These are phyloP conservation scores for Neosilurus hyrtlii DNA, from an alignment of 2,797 vertebrate genomes.

Conservation along the genomic window DNA sequence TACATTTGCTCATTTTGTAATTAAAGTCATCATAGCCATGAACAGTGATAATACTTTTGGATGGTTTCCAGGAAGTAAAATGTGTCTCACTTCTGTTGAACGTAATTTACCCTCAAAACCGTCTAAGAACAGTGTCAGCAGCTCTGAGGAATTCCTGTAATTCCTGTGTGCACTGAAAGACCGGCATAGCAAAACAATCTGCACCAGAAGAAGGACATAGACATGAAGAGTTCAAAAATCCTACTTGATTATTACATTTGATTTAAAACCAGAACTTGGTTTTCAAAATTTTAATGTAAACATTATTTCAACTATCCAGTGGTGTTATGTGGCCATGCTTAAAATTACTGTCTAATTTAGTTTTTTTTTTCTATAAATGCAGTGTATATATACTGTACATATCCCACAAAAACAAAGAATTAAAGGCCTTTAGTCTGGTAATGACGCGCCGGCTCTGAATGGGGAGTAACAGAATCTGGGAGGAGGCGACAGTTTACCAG, in stretches of 20 bases:
- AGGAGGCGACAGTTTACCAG: slow-evolving; percentile 17
- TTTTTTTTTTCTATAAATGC: not conserved
- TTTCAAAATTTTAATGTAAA: not conserved
- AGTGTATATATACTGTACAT: not conserved
- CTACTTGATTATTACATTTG: not conserved
- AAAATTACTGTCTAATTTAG: not conserved
- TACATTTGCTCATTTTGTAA: not conserved
- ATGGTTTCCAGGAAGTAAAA: not conserved
- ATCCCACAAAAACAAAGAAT: slow-evolving; percentile 45
- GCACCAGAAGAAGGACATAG: not conserved
- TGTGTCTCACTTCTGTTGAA: not conserved
- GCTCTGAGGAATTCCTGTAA: not conserved
- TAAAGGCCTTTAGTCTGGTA: slow-evolving; percentile 2
- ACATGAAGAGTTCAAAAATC: not conserved
- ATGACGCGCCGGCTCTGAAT: slow-evolving; percentile 17
- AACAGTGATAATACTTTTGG: not conserved
- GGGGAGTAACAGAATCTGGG: slow-evolving; percentile 36
- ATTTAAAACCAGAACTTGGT: not conserved
- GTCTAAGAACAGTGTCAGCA: not conserved
- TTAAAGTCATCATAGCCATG: not conserved
- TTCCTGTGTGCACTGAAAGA: not conserved
- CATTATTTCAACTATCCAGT: not conserved
- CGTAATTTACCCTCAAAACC: not conserved
- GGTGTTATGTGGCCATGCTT: not conserved
- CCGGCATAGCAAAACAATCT: not conserved